phyloP scores from a whole-genome alignment of 1,140 invertebrate genomes.

The Monochamus saltuarius region DNA sequence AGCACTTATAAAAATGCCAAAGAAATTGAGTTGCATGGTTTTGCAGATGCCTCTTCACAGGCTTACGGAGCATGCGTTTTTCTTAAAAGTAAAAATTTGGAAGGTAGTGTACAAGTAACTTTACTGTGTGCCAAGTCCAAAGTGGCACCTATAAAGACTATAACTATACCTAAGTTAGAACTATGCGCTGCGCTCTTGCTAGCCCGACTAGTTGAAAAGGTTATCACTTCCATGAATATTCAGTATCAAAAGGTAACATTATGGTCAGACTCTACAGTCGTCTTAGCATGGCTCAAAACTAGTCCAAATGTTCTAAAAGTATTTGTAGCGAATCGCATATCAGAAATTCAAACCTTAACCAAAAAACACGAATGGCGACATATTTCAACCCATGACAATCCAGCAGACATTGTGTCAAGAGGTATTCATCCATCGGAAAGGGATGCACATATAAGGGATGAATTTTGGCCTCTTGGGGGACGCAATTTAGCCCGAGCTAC shows the following conservation, averaged over 20 bases:
- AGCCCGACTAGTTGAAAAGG: slow-evolving; percentile 33
- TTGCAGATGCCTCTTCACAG: slow-evolving; percentile 9
- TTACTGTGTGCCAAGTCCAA: slow-evolving; percentile 10
- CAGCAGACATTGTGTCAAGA: slow-evolving; percentile 14
- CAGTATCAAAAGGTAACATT: background rate
- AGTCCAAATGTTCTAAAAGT: slow-evolving; percentile 1
- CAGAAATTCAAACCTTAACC: slow-evolving; percentile 12
- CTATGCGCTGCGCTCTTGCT: slow-evolving; percentile 17
- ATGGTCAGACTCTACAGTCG: slow-evolving; percentile 6
- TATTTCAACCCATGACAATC: slow-evolving; percentile 8
- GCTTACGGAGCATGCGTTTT: slow-evolving; percentile 24
- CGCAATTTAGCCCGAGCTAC: too few relatives aligned
- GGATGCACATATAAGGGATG: too few relatives aligned
- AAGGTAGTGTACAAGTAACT: background rate
- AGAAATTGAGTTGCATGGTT: slow-evolving; percentile 30
- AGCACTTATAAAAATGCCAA: background rate
- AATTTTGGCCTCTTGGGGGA: too few relatives aligned
- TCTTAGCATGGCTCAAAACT: slow-evolving; percentile 9
- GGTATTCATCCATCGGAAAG: background rate
- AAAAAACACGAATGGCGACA: background rate
- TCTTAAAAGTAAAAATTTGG: background rate
- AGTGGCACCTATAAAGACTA: slow-evolving; percentile 16
- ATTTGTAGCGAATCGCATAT: slow-evolving; percentile 14
- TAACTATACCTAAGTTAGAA: slow-evolving; percentile 16
- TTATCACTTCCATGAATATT: slow-evolving; percentile 20